These are phyloP conservation scores for Aphidius gifuensis DNA, from an alignment of 1,140 invertebrate genomes.

Conservation along the genomic window DNA sequence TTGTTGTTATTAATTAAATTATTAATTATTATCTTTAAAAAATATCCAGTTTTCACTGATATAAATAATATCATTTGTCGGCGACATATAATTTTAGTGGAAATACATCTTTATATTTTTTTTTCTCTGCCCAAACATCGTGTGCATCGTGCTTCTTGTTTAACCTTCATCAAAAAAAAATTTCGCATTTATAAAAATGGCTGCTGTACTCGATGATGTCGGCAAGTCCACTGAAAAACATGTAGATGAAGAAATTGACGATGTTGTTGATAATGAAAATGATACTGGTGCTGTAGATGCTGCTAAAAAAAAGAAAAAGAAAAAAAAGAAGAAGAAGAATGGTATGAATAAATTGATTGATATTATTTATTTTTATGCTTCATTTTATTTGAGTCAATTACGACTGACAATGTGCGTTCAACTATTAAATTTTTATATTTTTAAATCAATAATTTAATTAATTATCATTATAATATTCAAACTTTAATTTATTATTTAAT, in stretches of 20 bases:
- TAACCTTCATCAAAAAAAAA: slow-evolving; percentile 13
- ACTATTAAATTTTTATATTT: no score
- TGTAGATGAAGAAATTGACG: slow-evolving; percentile 50
- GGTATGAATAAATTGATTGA: slow-evolving; percentile 47
- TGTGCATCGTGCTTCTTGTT: slow-evolving; percentile 2
- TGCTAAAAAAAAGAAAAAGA: slow-evolving; percentile 70
- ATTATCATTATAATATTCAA: no score
- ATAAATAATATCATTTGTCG: no score
- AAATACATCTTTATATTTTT: neutral
- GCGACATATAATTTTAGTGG: no score
- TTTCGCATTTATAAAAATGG: slow-evolving; percentile 49
- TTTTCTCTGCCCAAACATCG: neutral
- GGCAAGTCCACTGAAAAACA: slow-evolving; percentile 53
- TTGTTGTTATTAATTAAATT: no score
- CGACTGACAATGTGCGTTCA: no score
- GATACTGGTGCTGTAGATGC: slow-evolving; percentile 58
- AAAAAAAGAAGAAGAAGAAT: slow-evolving; percentile 73
- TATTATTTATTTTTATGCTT: neutral
- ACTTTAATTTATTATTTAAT: no score
- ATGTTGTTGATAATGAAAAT: slow-evolving; percentile 53
- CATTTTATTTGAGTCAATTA: no score
- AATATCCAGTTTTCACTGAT: no score
- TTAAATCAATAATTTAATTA: no score
- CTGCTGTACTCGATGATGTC: slow-evolving; percentile 57
- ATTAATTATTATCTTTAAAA: no score